Percentiles rank a stretch among this genome's conserved stretches.
Evolutionary conservation across 2,888 invertebrate species (phyloP).

Genomic region (Malacosoma neustria): DNA sequence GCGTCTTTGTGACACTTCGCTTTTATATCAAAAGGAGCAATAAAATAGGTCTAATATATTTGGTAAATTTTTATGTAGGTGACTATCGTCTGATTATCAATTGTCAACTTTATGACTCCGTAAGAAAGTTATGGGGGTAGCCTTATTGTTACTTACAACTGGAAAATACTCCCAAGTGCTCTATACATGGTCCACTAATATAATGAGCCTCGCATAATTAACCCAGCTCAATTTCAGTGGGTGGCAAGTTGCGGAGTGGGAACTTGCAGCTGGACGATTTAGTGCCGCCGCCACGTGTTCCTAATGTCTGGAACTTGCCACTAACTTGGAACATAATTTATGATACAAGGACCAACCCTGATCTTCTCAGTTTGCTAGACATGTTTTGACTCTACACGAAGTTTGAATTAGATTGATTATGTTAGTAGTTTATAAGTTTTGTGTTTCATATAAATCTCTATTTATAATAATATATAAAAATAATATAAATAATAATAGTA

Average conservation of each 20-base stretch:
- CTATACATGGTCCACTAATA: not conserved
- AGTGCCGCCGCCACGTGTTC: conserved; percentile 31
- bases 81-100: too few relatives aligned
- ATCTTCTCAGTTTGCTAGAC: not conserved
- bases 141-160: too few relatives aligned
- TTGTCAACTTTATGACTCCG: too few relatives aligned
- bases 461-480: too few relatives aligned
- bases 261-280: conserved; percentile 32
- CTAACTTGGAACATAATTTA: conserved; percentile 20
- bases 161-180: too few relatives aligned
- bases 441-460: too few relatives aligned
- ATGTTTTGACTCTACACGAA: conserved; percentile 7
- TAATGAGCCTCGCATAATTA: conserved; percentile 14
- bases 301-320: conserved; percentile 24
- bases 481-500: too few relatives aligned
- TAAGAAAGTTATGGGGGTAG: too few relatives aligned
- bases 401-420: not conserved
- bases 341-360: conserved; percentile 12
- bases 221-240: conserved; percentile 20
- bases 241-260: conserved; percentile 17
- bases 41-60: too few relatives aligned
- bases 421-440: not conserved
- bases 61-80: too few relatives aligned
- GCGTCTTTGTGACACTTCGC: too few relatives aligned
- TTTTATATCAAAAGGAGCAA: too few relatives aligned